phyloP scores from a whole-genome alignment of 2,797 vertebrate species.

The Megalops cyprinoides region DNA sequence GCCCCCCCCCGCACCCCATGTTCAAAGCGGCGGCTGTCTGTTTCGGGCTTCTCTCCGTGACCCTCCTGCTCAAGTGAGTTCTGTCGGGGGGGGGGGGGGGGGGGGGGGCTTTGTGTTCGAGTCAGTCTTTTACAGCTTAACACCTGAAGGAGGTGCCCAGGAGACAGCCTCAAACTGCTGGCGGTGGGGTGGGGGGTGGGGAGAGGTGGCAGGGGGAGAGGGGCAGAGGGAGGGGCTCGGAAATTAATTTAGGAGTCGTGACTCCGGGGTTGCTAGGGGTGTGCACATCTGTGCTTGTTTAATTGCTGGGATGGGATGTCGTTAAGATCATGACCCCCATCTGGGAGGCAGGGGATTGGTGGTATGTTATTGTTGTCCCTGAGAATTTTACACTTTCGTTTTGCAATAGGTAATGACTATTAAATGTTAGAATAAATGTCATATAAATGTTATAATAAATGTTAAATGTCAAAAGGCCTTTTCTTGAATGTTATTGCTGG shows the following conservation, averaged over 20 bases:
- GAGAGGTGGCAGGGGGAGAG: too few species aligned
- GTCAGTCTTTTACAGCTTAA: constrained; percentile 24
- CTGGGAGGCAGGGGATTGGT: constrained; percentile 30
- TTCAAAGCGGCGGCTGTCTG: constrained; percentile 61
- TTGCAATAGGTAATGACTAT: background rate
- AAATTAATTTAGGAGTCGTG: constrained; percentile 63
- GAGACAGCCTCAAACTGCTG: too few species aligned
- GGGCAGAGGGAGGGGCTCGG: constrained; percentile 17
- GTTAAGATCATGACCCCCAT: constrained; percentile 67
- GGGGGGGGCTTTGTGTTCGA: background rate
- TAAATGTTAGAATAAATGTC: too few species aligned
- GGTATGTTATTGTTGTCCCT: background rate
- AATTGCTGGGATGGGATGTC: constrained; percentile 72
- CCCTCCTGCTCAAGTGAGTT: constrained; percentile 68
- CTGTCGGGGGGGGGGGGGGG: background rate
- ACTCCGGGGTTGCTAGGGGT: constrained; percentile 65
- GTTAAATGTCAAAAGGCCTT: constrained; percentile 2
- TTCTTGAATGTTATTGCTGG: background rate
- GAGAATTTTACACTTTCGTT: background rate
- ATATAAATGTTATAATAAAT: background rate
- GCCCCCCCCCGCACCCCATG: constrained; percentile 52
- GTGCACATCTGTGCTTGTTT: constrained; percentile 71
- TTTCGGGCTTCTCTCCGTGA: constrained; percentile 55
- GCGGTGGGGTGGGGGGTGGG: too few species aligned
- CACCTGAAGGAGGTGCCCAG: constrained; percentile 35